These are phyloP conservation scores for Ophthalmotilapia sp. DNA, from an alignment of 2,113 vertebrate genomes.

Conservation along the genomic window DNA sequence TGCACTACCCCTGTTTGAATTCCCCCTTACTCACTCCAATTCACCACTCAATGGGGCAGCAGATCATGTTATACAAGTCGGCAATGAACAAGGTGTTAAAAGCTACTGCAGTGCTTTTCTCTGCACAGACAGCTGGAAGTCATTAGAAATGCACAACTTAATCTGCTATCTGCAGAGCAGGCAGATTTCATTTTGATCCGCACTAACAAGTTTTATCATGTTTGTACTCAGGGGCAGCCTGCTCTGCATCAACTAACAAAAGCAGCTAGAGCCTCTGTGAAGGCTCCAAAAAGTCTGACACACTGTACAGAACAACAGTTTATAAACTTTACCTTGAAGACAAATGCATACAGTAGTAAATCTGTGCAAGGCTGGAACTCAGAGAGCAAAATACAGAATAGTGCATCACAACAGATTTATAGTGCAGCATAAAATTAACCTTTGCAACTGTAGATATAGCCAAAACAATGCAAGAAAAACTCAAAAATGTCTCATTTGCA, in stretches of 20 bases:
- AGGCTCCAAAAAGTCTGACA: background rate
- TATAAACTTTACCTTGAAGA: background rate
- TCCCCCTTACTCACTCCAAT: background rate
- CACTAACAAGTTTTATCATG: conserved; percentile 44
- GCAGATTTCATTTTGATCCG: conserved; percentile 24
- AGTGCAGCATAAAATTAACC: background rate
- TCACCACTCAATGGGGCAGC: background rate
- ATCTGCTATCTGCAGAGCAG: conserved; percentile 9
- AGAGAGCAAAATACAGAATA: background rate
- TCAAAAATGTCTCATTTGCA: background rate
- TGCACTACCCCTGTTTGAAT: background rate
- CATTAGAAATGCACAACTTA: conserved; percentile 12
- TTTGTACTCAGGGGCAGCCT: conserved; percentile 8
- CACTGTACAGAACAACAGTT: background rate
- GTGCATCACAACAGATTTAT: background rate
- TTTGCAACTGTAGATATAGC: background rate
- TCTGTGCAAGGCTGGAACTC: background rate
- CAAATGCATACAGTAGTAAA: background rate
- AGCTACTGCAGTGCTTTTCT: background rate
- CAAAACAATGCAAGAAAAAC: background rate
- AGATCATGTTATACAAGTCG: conserved; percentile 17
- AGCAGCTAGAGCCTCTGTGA: background rate
- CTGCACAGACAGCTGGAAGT: conserved; percentile 37
- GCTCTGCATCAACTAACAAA: background rate
- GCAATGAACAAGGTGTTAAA: conserved; percentile 33